Conservation (phyloP, 2,888 invertebrate species). For the Schizotus pectinicornis region DNA sequence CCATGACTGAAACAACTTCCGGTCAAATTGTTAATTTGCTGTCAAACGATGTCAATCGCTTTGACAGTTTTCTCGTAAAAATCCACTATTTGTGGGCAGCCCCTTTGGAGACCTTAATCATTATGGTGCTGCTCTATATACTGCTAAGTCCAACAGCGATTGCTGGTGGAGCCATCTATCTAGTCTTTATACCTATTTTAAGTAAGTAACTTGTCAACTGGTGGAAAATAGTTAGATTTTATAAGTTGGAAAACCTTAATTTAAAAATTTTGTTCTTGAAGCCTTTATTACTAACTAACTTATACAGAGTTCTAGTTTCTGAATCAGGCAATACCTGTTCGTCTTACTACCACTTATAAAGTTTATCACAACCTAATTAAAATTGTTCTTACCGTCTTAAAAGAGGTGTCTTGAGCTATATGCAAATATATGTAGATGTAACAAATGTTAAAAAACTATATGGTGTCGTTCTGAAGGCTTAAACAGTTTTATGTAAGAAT, state of each 20-base stretch:
- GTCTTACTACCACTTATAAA: no score
- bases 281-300: no score
- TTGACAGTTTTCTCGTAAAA: slow-evolving; percentile 81
- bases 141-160: slow-evolving; percentile 62
- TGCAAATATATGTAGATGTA: no score
- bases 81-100: slow-evolving; percentile 82
- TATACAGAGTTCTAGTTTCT: no score
- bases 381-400: no score
- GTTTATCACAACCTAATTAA: no score
- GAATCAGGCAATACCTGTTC: no score
- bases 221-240: slow-evolving; percentile 37
- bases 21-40: slow-evolving; percentile 63
- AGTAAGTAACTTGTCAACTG: slow-evolving; percentile 50
- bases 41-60: slow-evolving; percentile 87
- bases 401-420: no score
- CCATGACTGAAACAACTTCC: slow-evolving; percentile 82
- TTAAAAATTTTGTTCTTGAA: not conserved
- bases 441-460: no score
- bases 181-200: slow-evolving; percentile 59
- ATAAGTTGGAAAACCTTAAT: slow-evolving; percentile 3
- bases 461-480: no score
- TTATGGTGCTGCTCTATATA: slow-evolving; percentile 71
- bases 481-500: no score
- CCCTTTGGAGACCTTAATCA: slow-evolving; percentile 75
- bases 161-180: slow-evolving; percentile 62